phyloP scores from a whole-genome alignment of 92 coral and sea anemone species.

The Zoanthus solanderi region DNA sequence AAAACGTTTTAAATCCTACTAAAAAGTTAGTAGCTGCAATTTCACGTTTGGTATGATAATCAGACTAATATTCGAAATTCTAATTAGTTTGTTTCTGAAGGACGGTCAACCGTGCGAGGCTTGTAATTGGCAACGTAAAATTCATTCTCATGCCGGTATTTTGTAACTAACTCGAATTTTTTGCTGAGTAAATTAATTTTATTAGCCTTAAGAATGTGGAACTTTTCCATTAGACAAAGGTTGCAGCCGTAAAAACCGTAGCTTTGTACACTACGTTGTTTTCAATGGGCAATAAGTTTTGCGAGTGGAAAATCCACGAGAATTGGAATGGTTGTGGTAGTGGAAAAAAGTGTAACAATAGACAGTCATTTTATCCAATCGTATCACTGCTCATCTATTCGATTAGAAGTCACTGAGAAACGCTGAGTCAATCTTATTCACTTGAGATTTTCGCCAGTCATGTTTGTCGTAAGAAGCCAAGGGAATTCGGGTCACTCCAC shows the following conservation, averaged over 20 bases:
- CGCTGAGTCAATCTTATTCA: not conserved
- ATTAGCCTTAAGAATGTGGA: not conserved
- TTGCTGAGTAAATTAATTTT: not conserved
- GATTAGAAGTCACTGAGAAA: not conserved
- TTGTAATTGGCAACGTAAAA: not conserved
- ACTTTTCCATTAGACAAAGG: too few species aligned
- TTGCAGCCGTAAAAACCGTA: not conserved
- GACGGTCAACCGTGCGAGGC: not conserved
- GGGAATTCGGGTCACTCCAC: too few species aligned
- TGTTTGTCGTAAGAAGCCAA: too few species aligned
- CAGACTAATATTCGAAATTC: slow-evolving; percentile 4
- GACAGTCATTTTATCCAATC: too few species aligned
- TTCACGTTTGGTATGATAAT: not conserved
- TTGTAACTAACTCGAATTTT: not conserved
- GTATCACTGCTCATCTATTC: not conserved
- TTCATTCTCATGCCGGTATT: too few species aligned
- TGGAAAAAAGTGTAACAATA: too few species aligned
- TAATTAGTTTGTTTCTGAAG: slow-evolving; percentile 5
- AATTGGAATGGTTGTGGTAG: too few species aligned
- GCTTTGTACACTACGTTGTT: not conserved
- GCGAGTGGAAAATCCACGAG: not conserved
- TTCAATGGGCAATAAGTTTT: not conserved
- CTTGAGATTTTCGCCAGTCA: too few species aligned
- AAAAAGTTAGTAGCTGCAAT: slow-evolving; percentile 7
- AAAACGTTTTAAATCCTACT: not conserved